Base-by-base conservation (phyloP, 2,113 vertebrate genomes). In the Bubalus kerabau region DNA sequence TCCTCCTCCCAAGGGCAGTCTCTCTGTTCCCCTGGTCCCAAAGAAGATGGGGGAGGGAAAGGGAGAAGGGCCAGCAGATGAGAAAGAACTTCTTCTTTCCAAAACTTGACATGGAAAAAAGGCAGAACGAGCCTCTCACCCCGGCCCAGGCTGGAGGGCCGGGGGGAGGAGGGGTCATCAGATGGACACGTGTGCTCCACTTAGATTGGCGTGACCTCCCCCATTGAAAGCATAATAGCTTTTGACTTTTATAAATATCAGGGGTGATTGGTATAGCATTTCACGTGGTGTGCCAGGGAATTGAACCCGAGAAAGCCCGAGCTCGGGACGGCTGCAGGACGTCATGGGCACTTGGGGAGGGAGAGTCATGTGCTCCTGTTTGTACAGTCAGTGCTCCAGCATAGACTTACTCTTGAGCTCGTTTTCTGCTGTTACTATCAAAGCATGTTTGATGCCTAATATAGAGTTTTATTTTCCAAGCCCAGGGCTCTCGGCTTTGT, bases 181-280 rank as follows among this genome's bases (percentile, higher is more conserved):
- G 95, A 26, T 10, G 46, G 90, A 60, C 90, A 56, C 4, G 6
- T 5, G 50, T 80, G 30, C 60, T 81, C 94, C 90, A 2, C 67
- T 2, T 1, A 2, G 12, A 56, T 4, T 95, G 3, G 2, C 6
- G 9, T 86, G 92, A 60, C 95, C 93, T 93, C 87, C 81, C 87
- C 17, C 62, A 78, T 59, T 92, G 62, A 97, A 94, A 92, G 60
- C 97, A 97, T 96, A 94, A 96, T 97, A 88, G 76, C 96, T 2
- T 95, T 94, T 93, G 62, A 15, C 96, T 97, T 97, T 98, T 98
- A 95, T 98, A 99, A 99, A 99, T 98, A 99, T 98, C 99, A 99
- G 97, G 98, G 99, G 99, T 98, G 98, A 98, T 98, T 94, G 43
- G 95, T 98, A 97, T 99, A 87, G 71, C 17, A 14, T 99, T 98